These are phyloP conservation scores for Sylvicapra grimmia DNA, from an alignment of 2,113 vertebrate species.

Conservation along the genomic window DNA sequence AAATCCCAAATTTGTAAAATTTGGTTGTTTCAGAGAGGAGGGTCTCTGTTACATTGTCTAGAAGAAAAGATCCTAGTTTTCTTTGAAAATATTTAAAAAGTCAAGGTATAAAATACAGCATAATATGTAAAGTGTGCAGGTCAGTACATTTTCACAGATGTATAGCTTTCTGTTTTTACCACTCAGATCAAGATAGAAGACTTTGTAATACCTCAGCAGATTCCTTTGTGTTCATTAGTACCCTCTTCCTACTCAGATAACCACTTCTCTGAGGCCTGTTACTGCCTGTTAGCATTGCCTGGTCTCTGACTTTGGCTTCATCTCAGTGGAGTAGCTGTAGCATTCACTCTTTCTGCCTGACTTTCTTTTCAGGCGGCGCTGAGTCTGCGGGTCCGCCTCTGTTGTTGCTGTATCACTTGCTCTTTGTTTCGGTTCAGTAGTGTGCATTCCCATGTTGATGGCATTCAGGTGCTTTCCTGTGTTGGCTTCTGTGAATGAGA, in stretches of 20 bases:
- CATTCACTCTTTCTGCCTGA: neutral
- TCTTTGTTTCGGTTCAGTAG: neutral
- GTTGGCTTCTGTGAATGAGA: neutral
- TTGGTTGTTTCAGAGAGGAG: neutral
- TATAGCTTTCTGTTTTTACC: neutral
- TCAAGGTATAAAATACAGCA: neutral
- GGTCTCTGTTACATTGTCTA: neutral
- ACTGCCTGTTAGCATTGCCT: neutral
- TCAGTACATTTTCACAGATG: neutral
- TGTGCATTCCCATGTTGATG: neutral
- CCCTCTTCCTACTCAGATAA: neutral
- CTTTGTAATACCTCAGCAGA: neutral
- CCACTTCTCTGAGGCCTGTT: neutral
- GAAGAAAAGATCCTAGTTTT: neutral
- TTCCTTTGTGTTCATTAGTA: neutral
- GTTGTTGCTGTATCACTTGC: neutral
- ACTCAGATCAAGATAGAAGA: neutral
- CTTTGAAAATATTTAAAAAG: neutral
- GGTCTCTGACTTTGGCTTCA: neutral
- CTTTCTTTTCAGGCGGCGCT: neutral
- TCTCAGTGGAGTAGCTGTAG: neutral
- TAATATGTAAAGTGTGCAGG: neutral
- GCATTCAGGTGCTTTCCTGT: neutral
- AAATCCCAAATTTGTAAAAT: neutral
- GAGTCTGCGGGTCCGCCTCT: neutral